Conservation (phyloP, 2,797 vertebrate species). For the Argentina silus region DNA sequence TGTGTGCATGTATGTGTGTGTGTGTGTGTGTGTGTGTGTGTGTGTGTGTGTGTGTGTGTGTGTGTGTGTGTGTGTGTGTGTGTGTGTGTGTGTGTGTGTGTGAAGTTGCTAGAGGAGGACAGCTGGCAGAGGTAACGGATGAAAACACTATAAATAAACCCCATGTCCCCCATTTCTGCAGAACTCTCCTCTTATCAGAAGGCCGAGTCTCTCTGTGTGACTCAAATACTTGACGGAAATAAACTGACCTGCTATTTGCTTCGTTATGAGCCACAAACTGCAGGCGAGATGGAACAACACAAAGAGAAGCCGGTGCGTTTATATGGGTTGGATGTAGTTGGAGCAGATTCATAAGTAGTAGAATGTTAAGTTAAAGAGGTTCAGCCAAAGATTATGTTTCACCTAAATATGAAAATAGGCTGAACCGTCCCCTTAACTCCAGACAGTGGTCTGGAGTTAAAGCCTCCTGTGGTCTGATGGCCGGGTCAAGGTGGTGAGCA, state of each 20-base stretch:
- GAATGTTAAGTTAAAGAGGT: background rate
- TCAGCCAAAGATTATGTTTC: background rate
- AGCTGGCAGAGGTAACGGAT: constrained; percentile 37
- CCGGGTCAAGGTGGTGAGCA: too few species aligned
- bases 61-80: constrained; percentile 17
- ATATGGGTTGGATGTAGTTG: too few species aligned
- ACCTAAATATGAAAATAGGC: too few species aligned
- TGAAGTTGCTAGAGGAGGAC: background rate
- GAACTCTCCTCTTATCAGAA: constrained; percentile 48
- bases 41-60: constrained; percentile 17
- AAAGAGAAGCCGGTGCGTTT: constrained; percentile 14
- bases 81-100: constrained; percentile 26
- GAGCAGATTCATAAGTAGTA: constrained; percentile 14
- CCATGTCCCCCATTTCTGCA: constrained; percentile 29
- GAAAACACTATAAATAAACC: constrained; percentile 46
- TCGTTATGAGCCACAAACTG: constrained; percentile 48
- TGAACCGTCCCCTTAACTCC: background rate
- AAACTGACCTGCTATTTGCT: constrained; percentile 64
- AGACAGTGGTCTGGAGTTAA: too few species aligned
- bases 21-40: constrained; percentile 11
- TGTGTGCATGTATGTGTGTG: constrained; percentile 21
- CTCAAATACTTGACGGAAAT: constrained; percentile 57
- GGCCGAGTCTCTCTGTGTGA: constrained; percentile 10
- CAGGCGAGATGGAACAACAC: constrained; percentile 41
- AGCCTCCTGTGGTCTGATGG: too few species aligned